Evolutionary conservation across 2,797 vertebrate genomes (phyloP), one percentile per base, ranked within the genome.

Genomic region (Premnoplex brunnescens): DNA sequence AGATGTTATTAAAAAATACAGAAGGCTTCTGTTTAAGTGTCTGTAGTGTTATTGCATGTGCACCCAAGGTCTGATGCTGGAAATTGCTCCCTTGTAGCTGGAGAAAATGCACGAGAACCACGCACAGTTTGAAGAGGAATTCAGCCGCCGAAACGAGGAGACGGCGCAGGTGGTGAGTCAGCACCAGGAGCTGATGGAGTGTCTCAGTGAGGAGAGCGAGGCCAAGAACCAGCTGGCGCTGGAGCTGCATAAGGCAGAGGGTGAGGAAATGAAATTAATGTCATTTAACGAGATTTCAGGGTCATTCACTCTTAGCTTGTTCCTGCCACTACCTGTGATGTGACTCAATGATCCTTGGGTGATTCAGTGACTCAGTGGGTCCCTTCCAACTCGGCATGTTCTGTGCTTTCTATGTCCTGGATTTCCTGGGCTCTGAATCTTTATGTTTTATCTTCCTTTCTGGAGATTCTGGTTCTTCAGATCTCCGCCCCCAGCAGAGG

Each of bases 231-330:
- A 97, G 20, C 98, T 99, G 62, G 97, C 97, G 19, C 95, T 99
- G 39, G 98, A 99, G 77, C 98, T 99, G 36, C 99, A 99, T 95
- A 99, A 99, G 95, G 97, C 99, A 6, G 98, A 99, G 88, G 99
- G 99, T 99, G 95, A 98, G 98, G 2, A 18, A 69, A 23, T 15
- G 7, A 82, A 74, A 52, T 9, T 2, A 23, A 11, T 23, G 10
- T 3, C 22, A 22, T 10, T 39, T 15, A 10, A 39, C 21, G 55
- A 68, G 10, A 17, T 6, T 46, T 72, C 12, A 10, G 5, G 32
- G 43, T 39, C 12, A 2, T 37, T 63, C 63, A 26, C 14, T 59
- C 7, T 5, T 9, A 39, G 26, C 20, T 51, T 4, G 0, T 46
- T 66, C 34, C 14, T 89, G 49, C n/a, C 51, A 26, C 2, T 43